Conservation (phyloP, 1,140 invertebrate genomes). For the Lutraria rhynchaena region DNA sequence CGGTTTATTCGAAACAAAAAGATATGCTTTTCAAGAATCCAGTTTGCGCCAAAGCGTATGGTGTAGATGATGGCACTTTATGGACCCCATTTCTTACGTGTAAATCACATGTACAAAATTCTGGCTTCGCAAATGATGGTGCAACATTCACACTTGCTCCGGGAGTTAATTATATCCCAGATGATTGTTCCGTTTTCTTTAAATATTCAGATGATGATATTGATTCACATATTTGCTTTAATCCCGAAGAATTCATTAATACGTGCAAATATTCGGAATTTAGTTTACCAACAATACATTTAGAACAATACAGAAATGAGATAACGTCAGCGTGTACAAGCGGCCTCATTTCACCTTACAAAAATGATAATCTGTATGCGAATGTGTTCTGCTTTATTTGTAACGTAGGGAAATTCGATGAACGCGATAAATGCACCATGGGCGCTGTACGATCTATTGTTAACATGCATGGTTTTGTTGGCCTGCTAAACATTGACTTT, state of each 20-base stretch:
- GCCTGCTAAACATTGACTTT: no score
- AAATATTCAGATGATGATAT: background rate
- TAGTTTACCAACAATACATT: background rate
- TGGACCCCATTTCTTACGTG: background rate
- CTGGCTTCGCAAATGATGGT: no score
- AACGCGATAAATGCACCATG: no score
- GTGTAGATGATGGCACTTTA: background rate
- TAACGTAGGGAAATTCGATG: background rate
- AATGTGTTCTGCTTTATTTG: constrained; percentile 3
- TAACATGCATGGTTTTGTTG: no score
- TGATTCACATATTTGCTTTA: background rate
- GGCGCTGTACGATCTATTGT: no score
- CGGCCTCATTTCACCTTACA: constrained; percentile 1
- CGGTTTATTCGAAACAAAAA: background rate
- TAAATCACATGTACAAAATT: background rate
- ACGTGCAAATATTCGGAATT: background rate
- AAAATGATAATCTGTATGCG: background rate
- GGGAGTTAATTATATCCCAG: background rate
- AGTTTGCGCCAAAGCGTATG: background rate
- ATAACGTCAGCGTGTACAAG: background rate
- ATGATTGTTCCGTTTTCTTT: background rate
- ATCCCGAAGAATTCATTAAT: background rate
- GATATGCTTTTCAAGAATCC: background rate
- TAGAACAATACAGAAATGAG: background rate
- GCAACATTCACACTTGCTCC: background rate